Evolutionary conservation across 1,140 invertebrate species (phyloP).

Genomic region (Bradynema listronoti): DNA sequence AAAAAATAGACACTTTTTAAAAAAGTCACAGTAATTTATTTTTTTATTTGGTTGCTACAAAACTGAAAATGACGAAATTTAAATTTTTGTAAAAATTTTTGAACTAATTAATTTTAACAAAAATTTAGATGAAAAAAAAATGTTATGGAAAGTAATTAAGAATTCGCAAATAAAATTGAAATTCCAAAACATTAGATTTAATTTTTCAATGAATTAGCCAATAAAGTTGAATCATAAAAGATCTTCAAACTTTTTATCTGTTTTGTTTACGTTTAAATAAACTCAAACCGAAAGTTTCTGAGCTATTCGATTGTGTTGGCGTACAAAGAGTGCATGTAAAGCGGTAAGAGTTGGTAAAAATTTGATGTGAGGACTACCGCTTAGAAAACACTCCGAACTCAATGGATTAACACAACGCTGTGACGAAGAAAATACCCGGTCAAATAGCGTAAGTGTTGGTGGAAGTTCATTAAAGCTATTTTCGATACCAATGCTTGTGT

Average conservation of each 20-base stretch:
- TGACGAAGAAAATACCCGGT: constrained; percentile 13
- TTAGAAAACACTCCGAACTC: constrained; percentile 12
- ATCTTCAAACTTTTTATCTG: too few relatives aligned
- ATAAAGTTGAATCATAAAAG: constrained; percentile 18
- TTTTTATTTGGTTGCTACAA: too few relatives aligned
- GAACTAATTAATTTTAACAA: too few relatives aligned
- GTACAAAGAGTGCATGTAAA: constrained; percentile 75
- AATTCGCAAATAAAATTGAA: too few relatives aligned
- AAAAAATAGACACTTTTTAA: too few relatives aligned
- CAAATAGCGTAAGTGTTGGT: constrained; percentile 24
- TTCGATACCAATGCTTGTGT: too few relatives aligned
- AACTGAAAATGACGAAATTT: too few relatives aligned
- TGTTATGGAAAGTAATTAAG: neutral
- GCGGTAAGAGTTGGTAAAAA: constrained; percentile 79
- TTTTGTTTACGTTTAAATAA: too few relatives aligned
- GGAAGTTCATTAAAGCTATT: constrained; percentile 25
- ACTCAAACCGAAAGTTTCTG: constrained; percentile 34
- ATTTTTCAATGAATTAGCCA: neutral
- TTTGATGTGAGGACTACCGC: constrained; percentile 66
- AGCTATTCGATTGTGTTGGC: constrained; percentile 66
- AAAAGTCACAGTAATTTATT: too few relatives aligned
- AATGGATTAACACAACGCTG: constrained; percentile 13
- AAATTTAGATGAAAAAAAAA: constrained; percentile 2
- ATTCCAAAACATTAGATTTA: too few relatives aligned
- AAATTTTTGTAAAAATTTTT: too few relatives aligned